Evolutionary conservation across 2,113 vertebrate species (phyloP), one percentile per base, ranked within the genome.

Genomic region (Carollia perspicillata): DNA sequence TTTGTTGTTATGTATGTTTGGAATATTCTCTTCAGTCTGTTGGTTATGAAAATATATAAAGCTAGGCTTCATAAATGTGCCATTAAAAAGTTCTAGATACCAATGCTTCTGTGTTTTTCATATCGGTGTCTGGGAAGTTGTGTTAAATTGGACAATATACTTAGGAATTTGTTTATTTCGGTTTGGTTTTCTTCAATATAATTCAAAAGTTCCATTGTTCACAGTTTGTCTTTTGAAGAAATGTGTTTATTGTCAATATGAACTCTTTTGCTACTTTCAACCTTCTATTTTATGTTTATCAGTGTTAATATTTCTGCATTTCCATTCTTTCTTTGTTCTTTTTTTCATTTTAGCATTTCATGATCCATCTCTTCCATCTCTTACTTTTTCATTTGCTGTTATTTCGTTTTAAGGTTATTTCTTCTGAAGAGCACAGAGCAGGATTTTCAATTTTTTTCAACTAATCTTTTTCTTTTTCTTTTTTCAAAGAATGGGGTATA

Each of bases 161-260:
- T 60, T n/a, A 6, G 44, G 16, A n/a, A 92, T 60, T 88, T 78
- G 5, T 77, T 35, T 77, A 65, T 87, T 83, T 5, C n/a, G 49
- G 42, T 93, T 42, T 2, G 11, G 20, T 87, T 84, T 85, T 77
- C 17, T 42, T 92, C 58, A 42, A 40, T 35, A 71, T 71, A 37
- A 37, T 84, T 78, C 37, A 91, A 94, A 92, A 92, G 65, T 66
- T 91, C 71, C 63, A 26, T 49, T 86, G 77, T 65, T 92, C 51
- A 17, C 22, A 69, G 12, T 81, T 44, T 55, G 12, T 37, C 18
- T 4, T 93, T 40, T 80, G 66, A 80, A 90, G 44, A 75, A 75
- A 83, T 47, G 13, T 81, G 68, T 51, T 35, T 81, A 35, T 33
- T 88, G 12, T 91, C 60, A 77, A 16, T 69, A 88, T n/a, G 65